Evolutionary conservation across 2,888 invertebrate genomes (phyloP).

Genomic region (Tetropium fuscum): DNA sequence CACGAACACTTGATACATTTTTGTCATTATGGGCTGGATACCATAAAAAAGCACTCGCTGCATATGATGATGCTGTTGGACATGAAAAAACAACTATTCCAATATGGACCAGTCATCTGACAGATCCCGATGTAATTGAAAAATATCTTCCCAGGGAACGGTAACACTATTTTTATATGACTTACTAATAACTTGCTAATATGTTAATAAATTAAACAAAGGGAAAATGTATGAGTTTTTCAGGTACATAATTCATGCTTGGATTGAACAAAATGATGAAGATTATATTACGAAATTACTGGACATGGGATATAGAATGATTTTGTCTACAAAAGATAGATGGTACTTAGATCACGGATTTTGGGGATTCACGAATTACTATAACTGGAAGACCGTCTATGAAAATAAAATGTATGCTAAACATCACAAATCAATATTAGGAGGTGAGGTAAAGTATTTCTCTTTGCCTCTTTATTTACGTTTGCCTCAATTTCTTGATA

Average conservation of each 20-base stretch:
- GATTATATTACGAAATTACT: conserved; percentile 72
- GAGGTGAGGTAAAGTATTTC: conserved; percentile 76
- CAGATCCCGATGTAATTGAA: conserved; percentile 73
- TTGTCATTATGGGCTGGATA: conserved; percentile 81
- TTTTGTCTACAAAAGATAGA: conserved; percentile 84
- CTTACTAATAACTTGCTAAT: no score
- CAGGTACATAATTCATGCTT: conserved; percentile 85
- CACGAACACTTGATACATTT: conserved; percentile 74
- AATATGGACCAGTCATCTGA: conserved; percentile 84
- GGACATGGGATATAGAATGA: conserved; percentile 76
- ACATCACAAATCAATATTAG: conserved; percentile 63
- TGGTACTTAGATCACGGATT: conserved; percentile 92
- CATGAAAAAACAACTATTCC: conserved; percentile 69
- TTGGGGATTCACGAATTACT: conserved; percentile 81
- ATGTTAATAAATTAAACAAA: no score
- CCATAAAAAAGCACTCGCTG: conserved; percentile 67
- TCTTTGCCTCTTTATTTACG: no score
- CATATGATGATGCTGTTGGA: conserved; percentile 61
- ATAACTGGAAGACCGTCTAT: conserved; percentile 83
- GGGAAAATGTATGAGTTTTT: no score
- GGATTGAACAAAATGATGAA: conserved; percentile 75
- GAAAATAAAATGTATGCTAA: conserved; percentile 70
- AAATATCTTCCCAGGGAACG: conserved; percentile 76
- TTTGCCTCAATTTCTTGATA: no score
- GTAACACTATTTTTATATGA: no score